Percentiles rank a stretch among this genome's conserved stretches.
Conservation (phyloP, 1,140 invertebrate genomes). For the Tetramorium parvispinum region DNA sequence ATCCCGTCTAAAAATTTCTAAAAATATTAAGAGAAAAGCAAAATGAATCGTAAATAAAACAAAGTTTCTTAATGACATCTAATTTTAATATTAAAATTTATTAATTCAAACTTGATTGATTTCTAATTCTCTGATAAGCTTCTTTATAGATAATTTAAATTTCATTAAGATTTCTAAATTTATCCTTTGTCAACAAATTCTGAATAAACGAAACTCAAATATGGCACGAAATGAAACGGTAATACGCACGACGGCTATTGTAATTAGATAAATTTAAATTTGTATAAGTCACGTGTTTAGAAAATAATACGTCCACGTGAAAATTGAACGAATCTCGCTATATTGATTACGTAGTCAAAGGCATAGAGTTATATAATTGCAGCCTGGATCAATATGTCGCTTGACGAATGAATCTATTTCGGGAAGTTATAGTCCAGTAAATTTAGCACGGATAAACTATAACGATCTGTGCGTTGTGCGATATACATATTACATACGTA, state of each 20-base stretch:
- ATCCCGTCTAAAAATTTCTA: neutral
- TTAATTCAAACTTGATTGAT: neutral
- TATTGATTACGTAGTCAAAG: neutral
- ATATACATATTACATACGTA: neutral
- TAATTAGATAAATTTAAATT: constrained; percentile 27
- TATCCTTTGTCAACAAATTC: neutral
- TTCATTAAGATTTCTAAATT: neutral
- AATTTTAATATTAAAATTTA: neutral
- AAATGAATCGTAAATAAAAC: neutral
- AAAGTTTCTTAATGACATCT: neutral
- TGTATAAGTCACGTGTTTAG: constrained; percentile 33
- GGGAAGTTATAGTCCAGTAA: neutral
- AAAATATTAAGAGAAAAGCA: neutral
- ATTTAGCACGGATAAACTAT: neutral
- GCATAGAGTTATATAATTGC: neutral
- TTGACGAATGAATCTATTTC: constrained; percentile 20
- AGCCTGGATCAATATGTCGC: neutral
- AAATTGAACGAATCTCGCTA: neutral
- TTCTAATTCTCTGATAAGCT: neutral
- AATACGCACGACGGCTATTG: neutral
- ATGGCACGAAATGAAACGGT: neutral
- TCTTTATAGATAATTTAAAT: neutral
- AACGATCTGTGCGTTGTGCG: neutral
- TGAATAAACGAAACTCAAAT: neutral
- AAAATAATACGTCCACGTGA: constrained; percentile 33